Base-by-base conservation (phyloP, 2,113 vertebrate species). In the Rhinolophus sinicus region DNA sequence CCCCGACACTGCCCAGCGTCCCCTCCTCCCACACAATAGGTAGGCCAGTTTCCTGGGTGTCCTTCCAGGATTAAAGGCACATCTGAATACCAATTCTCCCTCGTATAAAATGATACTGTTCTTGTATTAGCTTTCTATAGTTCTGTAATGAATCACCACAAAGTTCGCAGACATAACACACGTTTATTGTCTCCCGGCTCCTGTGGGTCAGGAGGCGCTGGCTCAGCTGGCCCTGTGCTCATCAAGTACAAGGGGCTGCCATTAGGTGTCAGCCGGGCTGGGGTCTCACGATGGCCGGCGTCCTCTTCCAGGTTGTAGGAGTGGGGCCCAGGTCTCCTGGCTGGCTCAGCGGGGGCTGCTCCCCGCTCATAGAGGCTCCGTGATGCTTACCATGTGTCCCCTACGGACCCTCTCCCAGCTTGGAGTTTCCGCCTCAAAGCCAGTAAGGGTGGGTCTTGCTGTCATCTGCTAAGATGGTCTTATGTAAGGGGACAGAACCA, bases 81-180 rank as follows among this genome's bases (percentile, higher is more conserved):
- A 30, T 11, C 1, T 0, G 21, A 35, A 14, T 2, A 2, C 14
- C 33, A 5, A 11, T 1, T 1, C 24, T 11, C n/a, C 77, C 12
- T 14, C 0, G n/a, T 10, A 44, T 9, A 8, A 8, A 11, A 24
- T 0, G 6, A 8, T 1, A 0, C 15, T 0, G 4, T 50, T 2
- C 13, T 21, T 19, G 7, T 2, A 12, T 28, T n/a, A 0, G 22
- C 30, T 24, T 65, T 50, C 47, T 28, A 0, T 9, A 16, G 19
- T 6, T 26, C 3, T 2, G 18, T 9, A 18, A 21, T 0, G 11
- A 65, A 4, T 26, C 35, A 13, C 60, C 70, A 8, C 21, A n/a
- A 0, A 26, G 18, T 24, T 6, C 14, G 30, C 47, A 3, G 58
- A 22, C n/a, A 35, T 24, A 0, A 22, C 64, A 0, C 21, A 0